Evolutionary conservation across 2,113 vertebrate genomes (phyloP).

Genomic region (Bos taurus): ARS-UCD2.0 NC_037335.1:1101001-1101500

Average conservation of each 20-base stretch:
- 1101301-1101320: background rate
- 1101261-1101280: slow-evolving; percentile 46
- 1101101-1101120: background rate
- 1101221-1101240: slow-evolving; percentile 36
- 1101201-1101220: slow-evolving; percentile 32
- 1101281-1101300: background rate
- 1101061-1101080: slow-evolving; percentile 11
- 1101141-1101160: background rate
- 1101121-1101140: background rate
- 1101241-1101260: background rate
- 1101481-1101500: background rate
- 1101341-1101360: background rate
- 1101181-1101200: slow-evolving; percentile 9
- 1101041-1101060: background rate
- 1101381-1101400: background rate
- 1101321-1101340: background rate
- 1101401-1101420: background rate
- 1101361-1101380: background rate
- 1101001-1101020: background rate
- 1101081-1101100: background rate
- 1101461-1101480: background rate
- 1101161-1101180: background rate
- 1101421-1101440: background rate
- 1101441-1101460: background rate
- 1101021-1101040: background rate